These are phyloP conservation scores for Teinopalpus imperialis DNA, from an alignment of 2,888 invertebrate species.

Conservation along the genomic window DNA sequence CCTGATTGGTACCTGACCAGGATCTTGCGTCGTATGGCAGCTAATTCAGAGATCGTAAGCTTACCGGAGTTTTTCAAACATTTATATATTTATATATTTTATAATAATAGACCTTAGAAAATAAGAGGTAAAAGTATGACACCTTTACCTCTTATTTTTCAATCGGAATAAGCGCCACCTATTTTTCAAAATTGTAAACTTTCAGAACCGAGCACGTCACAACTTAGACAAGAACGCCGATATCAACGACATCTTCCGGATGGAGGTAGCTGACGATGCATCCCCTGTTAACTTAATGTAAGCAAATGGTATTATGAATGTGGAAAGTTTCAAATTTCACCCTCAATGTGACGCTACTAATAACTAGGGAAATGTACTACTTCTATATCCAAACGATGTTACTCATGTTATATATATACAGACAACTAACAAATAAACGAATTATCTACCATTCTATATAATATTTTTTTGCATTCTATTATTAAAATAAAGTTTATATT, in stretches of 20 bases:
- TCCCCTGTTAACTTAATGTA: slow-evolving; percentile 45
- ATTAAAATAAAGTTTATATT: too few relatives aligned
- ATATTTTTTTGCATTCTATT: too few relatives aligned
- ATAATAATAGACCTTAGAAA: too few relatives aligned
- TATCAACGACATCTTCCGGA: slow-evolving; percentile 58
- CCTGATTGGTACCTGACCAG: slow-evolving; percentile 70
- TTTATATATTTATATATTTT: too few relatives aligned
- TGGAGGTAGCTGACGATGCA: slow-evolving; percentile 46
- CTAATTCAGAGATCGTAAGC: slow-evolving; percentile 58
- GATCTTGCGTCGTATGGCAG: slow-evolving; percentile 60
- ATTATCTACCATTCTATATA: too few relatives aligned
- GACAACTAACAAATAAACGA: too few relatives aligned
- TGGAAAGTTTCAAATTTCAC: not conserved
- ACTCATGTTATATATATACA: too few relatives aligned
- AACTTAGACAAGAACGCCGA: slow-evolving; percentile 45
- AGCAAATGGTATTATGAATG: slow-evolving; percentile 30
- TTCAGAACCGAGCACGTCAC: slow-evolving; percentile 51
- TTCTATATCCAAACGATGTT: too few relatives aligned
- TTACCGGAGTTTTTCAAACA: too few relatives aligned
- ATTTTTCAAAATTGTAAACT: slow-evolving; percentile 31
- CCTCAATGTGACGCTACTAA: slow-evolving; percentile 14
- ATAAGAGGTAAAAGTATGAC: too few relatives aligned
- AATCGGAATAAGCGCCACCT: slow-evolving; percentile 51
- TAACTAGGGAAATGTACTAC: too few relatives aligned
- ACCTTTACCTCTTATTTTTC: too few relatives aligned